phyloP scores from a whole-genome alignment of 1,140 invertebrate species.

The Aphis gossypii region DNA sequence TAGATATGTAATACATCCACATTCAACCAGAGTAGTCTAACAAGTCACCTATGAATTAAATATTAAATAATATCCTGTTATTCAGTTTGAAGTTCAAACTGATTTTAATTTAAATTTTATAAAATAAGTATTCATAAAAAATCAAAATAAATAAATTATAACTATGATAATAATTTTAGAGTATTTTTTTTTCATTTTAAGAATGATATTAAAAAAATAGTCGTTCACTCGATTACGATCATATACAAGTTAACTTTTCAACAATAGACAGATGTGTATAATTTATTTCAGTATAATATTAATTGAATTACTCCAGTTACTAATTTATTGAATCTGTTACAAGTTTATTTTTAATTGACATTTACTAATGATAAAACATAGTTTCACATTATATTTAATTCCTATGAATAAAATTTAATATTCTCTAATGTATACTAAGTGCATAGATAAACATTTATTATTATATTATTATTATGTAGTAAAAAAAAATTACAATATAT shows the following conservation, averaged over 20 bases:
- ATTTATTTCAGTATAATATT: background rate
- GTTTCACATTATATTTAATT: background rate
- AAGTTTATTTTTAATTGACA: background rate
- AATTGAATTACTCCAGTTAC: background rate
- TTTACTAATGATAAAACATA: background rate
- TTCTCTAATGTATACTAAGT: background rate
- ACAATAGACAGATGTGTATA: background rate
- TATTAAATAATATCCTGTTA: background rate
- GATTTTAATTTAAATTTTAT: background rate
- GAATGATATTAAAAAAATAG: background rate
- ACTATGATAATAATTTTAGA: background rate
- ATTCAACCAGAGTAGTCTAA: background rate
- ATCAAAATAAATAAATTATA: background rate
- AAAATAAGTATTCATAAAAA: background rate
- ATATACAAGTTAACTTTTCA: background rate
- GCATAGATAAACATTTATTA: background rate
- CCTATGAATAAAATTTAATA: background rate
- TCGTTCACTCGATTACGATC: background rate
- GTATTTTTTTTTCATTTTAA: background rate
- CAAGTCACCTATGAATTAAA: background rate
- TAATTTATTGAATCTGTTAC: background rate
- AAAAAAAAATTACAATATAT: background rate
- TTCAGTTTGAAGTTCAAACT: background rate
- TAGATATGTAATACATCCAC: background rate
- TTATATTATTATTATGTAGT: background rate